Base-by-base conservation (phyloP, 2,797 vertebrate species). In the Galagoides demidoff region DNA sequence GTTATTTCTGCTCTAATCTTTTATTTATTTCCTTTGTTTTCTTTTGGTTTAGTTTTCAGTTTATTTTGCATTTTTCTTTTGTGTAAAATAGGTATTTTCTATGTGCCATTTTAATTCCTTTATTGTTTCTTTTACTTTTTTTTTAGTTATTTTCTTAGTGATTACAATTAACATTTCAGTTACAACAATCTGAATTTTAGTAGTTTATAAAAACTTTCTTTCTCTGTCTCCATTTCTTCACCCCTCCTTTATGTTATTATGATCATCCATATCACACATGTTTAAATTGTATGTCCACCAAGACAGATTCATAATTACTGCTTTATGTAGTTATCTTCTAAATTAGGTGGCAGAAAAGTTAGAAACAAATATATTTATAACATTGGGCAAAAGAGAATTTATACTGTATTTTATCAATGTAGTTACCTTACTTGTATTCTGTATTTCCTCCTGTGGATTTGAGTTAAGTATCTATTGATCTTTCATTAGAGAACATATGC, bases 11-110 rank as follows among this genome's bases (percentile, higher is more conserved):
- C 63, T 66, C 63, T 66, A 66, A n/a, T 31, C 29, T 66, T 31
- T 66, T 64, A 64, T 27, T 61, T 63, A 61, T 64, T 64, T 17
- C 29, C 1, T 49, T 66, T 34, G 22, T 20, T 34, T 13, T 20
- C 13, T 92, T 81, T 81, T 55, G 43, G 29, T 85, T 94, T 85
- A 45, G n/a, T 66, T 83, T 83, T 95, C 34, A 49, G 25, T 90
- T 87, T 23, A 39, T 93, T 90, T 96, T 71, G 59, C 63, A 66
- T 19, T 25, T 23, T 84, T 66, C 27, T 90, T 82, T 90, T 86
- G 74, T 93, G n/a, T 86, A 86, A 59, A 77, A 45, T 74, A 61
- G 16, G 12, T 59, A 66, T 55, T 81, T 92, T 85, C 29, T 85
- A 63, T 89, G 1, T 85, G 27, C 13, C 31, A 85, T 85, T 73